These are phyloP conservation scores for Muntiacus muntjak DNA, from an alignment of 2,113 vertebrate genomes.

Conservation along the genomic window DNA sequence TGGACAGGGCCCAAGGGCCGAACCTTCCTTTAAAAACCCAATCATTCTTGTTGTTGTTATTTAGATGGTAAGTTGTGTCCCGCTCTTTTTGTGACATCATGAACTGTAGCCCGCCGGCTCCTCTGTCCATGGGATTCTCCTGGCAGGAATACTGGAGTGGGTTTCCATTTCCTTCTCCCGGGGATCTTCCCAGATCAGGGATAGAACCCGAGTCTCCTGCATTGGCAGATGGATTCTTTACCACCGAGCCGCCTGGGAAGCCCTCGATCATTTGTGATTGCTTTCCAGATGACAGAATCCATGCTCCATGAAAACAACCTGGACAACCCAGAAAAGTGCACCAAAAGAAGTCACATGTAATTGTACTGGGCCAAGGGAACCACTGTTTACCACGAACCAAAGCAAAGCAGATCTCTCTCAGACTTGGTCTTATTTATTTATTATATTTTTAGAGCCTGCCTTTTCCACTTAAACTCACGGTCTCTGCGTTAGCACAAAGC, in stretches of 20 bases:
- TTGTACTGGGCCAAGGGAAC: neutral
- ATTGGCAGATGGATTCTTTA: neutral
- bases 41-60: neutral
- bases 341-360: neutral
- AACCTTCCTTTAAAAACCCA: neutral
- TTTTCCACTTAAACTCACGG: neutral
- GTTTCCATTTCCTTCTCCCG: neutral
- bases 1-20: neutral
- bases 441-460: neutral
- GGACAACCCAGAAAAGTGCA: neutral
- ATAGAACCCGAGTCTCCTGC: neutral
- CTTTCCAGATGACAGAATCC: neutral
- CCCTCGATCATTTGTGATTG: neutral
- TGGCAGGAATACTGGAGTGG: neutral
- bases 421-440: neutral
- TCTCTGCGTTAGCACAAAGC: neutral
- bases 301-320: neutral
- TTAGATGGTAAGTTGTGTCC: neutral
- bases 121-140: neutral
- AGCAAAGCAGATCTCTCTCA: neutral
- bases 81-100: neutral
- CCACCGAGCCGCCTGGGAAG: neutral
- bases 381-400: neutral
- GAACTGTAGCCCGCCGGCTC: neutral
- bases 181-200: neutral